Percentiles rank a stretch among this genome's conserved stretches.
Conservation (phyloP, 2,888 invertebrate species). For the Drosophila cracens region DNA sequence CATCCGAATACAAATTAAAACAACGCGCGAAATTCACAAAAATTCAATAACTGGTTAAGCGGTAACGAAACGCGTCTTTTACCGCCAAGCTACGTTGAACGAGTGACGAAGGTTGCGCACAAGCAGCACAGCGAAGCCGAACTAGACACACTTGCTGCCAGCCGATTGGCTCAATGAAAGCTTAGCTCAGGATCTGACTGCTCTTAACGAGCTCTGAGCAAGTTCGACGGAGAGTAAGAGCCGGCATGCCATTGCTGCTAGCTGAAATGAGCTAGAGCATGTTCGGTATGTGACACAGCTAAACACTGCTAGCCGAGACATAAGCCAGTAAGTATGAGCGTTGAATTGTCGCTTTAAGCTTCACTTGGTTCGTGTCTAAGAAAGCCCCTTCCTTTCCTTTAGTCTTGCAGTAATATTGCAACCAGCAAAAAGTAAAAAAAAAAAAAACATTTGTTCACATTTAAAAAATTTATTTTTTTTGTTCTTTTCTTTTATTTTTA, state of each 20-base stretch:
- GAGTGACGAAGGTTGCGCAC: constrained; percentile 43
- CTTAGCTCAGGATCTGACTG: constrained; percentile 32
- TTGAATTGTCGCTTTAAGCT: not conserved
- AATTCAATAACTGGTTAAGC: not conserved
- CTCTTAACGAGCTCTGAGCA: not conserved
- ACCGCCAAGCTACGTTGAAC: constrained; percentile 47
- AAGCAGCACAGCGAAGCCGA: constrained; percentile 50
- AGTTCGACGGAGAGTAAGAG: not conserved
- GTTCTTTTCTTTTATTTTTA: constrained; percentile 52
- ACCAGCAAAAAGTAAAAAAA: not conserved
- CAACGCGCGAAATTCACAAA: constrained; percentile 4
- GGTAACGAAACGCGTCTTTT: constrained; percentile 51
- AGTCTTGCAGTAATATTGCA: not conserved
- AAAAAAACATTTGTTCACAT: constrained; percentile 48
- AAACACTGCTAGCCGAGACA: constrained; percentile 24
- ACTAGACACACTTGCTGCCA: constrained; percentile 16
- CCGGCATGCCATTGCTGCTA: constrained; percentile 16
- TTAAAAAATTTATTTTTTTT: constrained; percentile 68
- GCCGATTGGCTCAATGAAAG: constrained; percentile 42
- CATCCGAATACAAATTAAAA: constrained; percentile 4
- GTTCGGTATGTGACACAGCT: constrained; percentile 30
- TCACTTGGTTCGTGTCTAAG: not conserved
- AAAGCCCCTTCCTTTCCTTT: too few relatives aligned
- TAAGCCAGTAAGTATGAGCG: constrained; percentile 2
- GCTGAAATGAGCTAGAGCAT: not conserved